Conservation (phyloP, 2,888 invertebrate genomes). For the Elaeidobius kamerunicus region DNA sequence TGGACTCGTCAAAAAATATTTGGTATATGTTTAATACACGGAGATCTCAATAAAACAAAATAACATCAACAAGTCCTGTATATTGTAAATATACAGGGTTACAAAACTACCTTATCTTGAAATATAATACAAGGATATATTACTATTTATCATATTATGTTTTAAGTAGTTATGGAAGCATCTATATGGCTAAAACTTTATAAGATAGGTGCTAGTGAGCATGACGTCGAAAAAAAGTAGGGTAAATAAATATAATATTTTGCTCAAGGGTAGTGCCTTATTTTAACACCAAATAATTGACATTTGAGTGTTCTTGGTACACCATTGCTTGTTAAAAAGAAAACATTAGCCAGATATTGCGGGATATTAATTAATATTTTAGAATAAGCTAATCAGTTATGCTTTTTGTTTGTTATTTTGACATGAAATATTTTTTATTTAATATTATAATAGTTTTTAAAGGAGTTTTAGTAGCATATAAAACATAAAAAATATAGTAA, state of each 20-base stretch:
- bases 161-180: conserved; percentile 23
- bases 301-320: conserved; percentile 38
- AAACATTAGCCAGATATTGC: conserved; percentile 10
- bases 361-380: no score
- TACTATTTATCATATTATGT: conserved; percentile 11
- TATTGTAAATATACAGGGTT: conserved; percentile 6
- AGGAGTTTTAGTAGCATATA: background rate
- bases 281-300: conserved; percentile 40
- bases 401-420: no score
- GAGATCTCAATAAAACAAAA: conserved; percentile 17
- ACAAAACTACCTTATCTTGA: conserved; percentile 3
- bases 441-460: no score
- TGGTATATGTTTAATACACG: conserved; percentile 15
- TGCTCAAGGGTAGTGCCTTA: conserved; percentile 15
- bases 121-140: conserved; percentile 13
- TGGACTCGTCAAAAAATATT: conserved; percentile 14
- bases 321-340: conserved; percentile 1
- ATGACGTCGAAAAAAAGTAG: conserved; percentile 19
- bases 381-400: no score
- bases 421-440: no score
- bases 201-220: conserved; percentile 16
- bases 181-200: conserved; percentile 21
- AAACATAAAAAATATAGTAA: conserved; percentile 2
- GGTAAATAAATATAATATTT: conserved; percentile 28
- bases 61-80: conserved; percentile 9